Base-by-base conservation (phyloP, 2,888 invertebrate genomes). In the Heliconius cydno region DNA sequence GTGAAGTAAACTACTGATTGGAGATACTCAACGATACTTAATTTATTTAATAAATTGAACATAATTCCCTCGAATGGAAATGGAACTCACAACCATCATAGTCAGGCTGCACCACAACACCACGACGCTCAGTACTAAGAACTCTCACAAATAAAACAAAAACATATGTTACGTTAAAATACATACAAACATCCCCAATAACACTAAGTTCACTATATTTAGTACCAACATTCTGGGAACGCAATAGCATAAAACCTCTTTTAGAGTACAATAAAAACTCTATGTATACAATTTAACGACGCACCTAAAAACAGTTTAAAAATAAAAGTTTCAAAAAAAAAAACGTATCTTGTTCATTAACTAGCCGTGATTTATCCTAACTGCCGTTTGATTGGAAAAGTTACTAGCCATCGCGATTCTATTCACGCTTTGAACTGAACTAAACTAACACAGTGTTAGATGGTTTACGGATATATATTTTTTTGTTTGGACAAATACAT, bases 251-350 rank as follows among this genome's bases (percentile, higher is more conserved):
- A 77, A 82, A 92, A 91, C 90, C 90, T 87, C 90, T 91, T 92
- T 92, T 92, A 91, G 90, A 90, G 89, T 89, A 92, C 92, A 92
- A 92, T 93, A 92, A 93, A 89, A 84, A 65, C 78, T 87, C 87
- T 90, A 89, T 88, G 90, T 89, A 86, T 89, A 86, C 87, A 88
- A 89, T 86, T 92, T 92, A 89, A 92, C 88, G 92, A 91, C 86
- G 86, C 78, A 86, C 85, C 85, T 82, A 81, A 79, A 79, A 79
- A 78, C 73, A 74, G 78, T 68, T 46, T 68, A 66, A 60, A 75
- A 70, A 79, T 72, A 76, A 79, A 79, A 79, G 79, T 76, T 52
- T n/a, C n/a, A 9, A 77, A 79, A 81, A 77, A 79, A 76, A 74
- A 65, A 80, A 80, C 63, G 46, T 60, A 76, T 73, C 79, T 78